Percentiles rank a stretch among this genome's conserved stretches.
These are phyloP conservation scores for Scaptomyza montana DNA, from an alignment of 1,140 invertebrate genomes.

Conservation along the genomic window DNA sequence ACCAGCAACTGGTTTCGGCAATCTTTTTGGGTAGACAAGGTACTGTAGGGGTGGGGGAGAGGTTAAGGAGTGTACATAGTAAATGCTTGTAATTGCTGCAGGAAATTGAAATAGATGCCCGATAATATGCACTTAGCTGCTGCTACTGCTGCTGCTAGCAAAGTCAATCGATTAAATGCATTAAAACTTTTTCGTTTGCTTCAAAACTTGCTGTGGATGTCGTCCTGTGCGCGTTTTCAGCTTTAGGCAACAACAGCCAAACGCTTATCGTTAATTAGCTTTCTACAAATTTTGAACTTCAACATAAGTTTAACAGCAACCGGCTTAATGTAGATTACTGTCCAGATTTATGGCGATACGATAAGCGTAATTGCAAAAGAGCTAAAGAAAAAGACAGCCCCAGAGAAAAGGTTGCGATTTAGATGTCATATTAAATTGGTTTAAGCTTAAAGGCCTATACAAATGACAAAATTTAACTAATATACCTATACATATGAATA, in stretches of 20 bases:
- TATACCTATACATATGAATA: no score
- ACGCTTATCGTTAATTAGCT: constrained; percentile 79
- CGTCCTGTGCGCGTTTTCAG: constrained; percentile 19
- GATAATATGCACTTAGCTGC: constrained; percentile 77
- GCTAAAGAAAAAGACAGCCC: not conserved
- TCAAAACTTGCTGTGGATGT: constrained; percentile 43
- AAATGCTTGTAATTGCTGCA: constrained; percentile 69
- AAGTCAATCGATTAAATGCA: constrained; percentile 78
- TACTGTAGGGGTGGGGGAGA: not conserved
- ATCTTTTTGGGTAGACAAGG: not conserved
- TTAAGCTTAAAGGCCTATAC: not conserved
- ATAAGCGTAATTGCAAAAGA: not conserved
- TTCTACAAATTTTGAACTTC: constrained; percentile 73
- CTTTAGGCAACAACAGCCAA: constrained; percentile 37
- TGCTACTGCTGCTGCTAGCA: constrained; percentile 37
- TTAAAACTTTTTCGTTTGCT: constrained; percentile 66
- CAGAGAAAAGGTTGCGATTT: not conserved
- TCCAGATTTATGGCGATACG: constrained; percentile 59
- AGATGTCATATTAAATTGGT: not conserved
- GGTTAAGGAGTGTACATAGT: constrained; percentile 6
- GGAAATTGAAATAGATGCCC: constrained; percentile 81
- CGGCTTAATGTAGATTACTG: constrained; percentile 29
- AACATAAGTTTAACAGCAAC: constrained; percentile 67
- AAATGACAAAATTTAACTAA: not conserved
- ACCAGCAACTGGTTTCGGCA: constrained; percentile 37